Percentiles rank a stretch among this genome's conserved stretches.
phyloP scores from a whole-genome alignment of 2,888 invertebrate species.

The Schizaphis graminum region DNA sequence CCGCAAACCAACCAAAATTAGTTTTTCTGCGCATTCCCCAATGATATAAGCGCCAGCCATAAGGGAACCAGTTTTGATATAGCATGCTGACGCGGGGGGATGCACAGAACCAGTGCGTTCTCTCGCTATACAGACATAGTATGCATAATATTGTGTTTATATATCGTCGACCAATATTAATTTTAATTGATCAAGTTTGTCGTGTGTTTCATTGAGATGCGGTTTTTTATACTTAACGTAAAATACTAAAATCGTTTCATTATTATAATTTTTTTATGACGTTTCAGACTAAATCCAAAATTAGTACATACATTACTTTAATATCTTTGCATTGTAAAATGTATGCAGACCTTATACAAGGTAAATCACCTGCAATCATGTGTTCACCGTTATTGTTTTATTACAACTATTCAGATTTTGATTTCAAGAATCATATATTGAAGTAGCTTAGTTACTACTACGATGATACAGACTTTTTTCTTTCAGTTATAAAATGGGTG shows the following conservation, averaged over 20 bases:
- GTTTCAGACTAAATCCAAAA: background rate
- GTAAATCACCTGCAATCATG: background rate
- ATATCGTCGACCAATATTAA: background rate
- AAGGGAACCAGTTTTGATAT: too few relatives aligned
- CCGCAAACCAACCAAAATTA: too few relatives aligned
- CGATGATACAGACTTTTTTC: background rate
- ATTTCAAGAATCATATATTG: background rate
- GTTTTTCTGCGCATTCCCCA: too few relatives aligned
- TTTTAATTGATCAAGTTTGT: background rate
- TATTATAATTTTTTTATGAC: background rate
- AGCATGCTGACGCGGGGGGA: too few relatives aligned
- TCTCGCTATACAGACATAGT: background rate
- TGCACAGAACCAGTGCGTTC: too few relatives aligned
- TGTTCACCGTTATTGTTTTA: background rate
- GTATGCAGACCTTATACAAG: background rate
- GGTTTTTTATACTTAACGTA: background rate
- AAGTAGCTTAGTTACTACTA: background rate
- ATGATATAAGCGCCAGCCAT: too few relatives aligned
- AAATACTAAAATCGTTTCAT: background rate
- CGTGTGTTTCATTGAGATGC: background rate
- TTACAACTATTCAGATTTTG: background rate
- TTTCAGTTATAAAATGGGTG: background rate
- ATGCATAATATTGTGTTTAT: background rate
- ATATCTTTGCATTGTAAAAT: background rate
- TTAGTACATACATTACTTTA: background rate